These are phyloP conservation scores for Tigriopus californicus DNA, from an alignment of 2,888 invertebrate genomes.

Conservation along the genomic window DNA sequence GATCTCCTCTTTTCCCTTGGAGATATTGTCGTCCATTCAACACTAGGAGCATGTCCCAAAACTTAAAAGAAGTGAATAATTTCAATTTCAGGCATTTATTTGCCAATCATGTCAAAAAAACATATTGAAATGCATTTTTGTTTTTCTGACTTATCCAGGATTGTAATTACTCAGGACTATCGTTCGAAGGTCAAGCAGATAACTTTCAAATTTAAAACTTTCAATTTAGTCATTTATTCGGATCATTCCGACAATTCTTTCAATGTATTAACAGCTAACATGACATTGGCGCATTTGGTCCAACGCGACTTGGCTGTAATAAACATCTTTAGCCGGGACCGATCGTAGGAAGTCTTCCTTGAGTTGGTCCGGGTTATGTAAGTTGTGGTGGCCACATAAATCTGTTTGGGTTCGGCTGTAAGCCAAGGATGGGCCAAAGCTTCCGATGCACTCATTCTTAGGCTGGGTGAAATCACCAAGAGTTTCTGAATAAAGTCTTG, in stretches of 20 bases:
- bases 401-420: neutral
- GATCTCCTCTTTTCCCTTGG: too few species aligned
- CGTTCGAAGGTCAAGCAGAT: too few species aligned
- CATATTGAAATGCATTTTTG: too few species aligned
- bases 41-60: too few species aligned
- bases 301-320: neutral
- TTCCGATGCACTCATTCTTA: neutral
- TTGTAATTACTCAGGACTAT: too few species aligned
- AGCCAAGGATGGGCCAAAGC: slow-evolving; percentile 6
- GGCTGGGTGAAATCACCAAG: neutral
- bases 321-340: neutral
- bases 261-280: neutral
- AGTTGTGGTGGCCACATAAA: neutral
- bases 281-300: neutral
- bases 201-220: too few species aligned
- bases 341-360: neutral
- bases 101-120: too few species aligned
- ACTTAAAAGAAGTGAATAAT: too few species aligned
- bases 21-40: too few species aligned
- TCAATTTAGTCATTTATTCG: too few species aligned
- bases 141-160: too few species aligned
- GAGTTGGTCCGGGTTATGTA: neutral
- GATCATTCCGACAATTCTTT: neutral
- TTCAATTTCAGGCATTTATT: too few species aligned
- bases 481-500: slow-evolving; percentile 6